These are phyloP conservation scores for Hydropsyche betteni DNA, from an alignment of 2,888 invertebrate species.

Conservation along the genomic window DNA sequence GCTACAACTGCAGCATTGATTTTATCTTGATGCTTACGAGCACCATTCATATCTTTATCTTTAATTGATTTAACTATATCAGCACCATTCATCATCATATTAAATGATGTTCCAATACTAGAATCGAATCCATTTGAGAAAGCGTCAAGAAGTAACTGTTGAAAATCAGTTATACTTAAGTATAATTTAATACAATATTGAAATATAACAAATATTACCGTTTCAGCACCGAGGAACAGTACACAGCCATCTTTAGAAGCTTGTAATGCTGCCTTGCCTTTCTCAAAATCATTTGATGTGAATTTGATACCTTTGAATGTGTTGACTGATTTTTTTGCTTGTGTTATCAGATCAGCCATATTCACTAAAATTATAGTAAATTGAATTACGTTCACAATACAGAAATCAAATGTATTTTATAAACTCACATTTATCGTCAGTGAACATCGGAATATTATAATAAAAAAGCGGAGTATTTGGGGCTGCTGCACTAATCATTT, in stretches of 20 bases:
- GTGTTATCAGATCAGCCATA: conserved; percentile 74
- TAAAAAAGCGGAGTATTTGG: conserved; percentile 81
- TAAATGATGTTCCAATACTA: conserved; percentile 75
- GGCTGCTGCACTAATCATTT: conserved; percentile 73
- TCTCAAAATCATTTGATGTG: conserved; percentile 76
- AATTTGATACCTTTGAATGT: conserved; percentile 86
- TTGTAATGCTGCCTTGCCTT: conserved; percentile 70
- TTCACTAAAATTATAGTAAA: conserved; percentile 66
- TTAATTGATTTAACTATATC: conserved; percentile 67
- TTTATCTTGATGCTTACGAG: conserved; percentile 66
- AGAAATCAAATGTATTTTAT: background rate
- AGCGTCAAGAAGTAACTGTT: conserved; percentile 73
- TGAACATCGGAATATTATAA: conserved; percentile 82
- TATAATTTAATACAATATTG: conserved; percentile 16
- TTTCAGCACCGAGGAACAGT: conserved; percentile 75
- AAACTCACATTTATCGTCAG: conserved; percentile 75
- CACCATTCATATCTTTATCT: conserved; percentile 53
- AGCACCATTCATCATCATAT: conserved; percentile 70
- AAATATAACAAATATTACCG: conserved; percentile 60
- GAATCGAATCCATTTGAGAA: conserved; percentile 76
- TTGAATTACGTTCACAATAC: conserved; percentile 12
- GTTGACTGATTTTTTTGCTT: conserved; percentile 71
- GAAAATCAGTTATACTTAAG: conserved; percentile 45
- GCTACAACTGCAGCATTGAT: conserved; percentile 64
- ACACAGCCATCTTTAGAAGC: conserved; percentile 64